Percentiles rank a stretch among this genome's conserved stretches.
Conservation (phyloP, 2,113 vertebrate genomes). For the Nycticryphes semicollaris region DNA sequence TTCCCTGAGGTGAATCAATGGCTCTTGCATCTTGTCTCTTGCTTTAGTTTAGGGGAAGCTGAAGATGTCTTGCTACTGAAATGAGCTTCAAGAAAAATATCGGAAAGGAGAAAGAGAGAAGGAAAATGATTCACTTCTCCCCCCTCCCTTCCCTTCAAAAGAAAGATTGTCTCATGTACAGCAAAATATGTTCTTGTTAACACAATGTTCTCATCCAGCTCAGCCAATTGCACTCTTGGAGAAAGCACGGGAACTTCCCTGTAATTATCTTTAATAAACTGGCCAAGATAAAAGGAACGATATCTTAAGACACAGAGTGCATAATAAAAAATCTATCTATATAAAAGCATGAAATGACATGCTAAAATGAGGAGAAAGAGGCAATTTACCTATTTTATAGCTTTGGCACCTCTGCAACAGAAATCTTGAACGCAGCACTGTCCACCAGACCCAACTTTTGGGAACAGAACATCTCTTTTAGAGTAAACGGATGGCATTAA, state of each 20-base stretch:
- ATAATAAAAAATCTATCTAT: slow-evolving; percentile 45
- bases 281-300: slow-evolving; percentile 37
- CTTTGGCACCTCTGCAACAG: slow-evolving; percentile 14
- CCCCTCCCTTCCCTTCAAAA: neutral
- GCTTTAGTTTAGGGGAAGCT: slow-evolving; percentile 33
- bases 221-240: slow-evolving; percentile 4
- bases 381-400: slow-evolving; percentile 26
- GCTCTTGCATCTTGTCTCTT: slow-evolving; percentile 65
- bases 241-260: neutral
- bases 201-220: neutral
- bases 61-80: slow-evolving; percentile 33
- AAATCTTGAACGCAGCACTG: neutral
- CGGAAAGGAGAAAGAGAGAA: neutral
- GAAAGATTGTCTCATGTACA: neutral
- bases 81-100: slow-evolving; percentile 31
- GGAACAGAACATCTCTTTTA: neutral
- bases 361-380: slow-evolving; percentile 40
- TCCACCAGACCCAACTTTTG: slow-evolving; percentile 6
- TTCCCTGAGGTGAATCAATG: slow-evolving; percentile 72
- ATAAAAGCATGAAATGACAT: slow-evolving; percentile 52
- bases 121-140: neutral
- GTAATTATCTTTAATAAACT: slow-evolving; percentile 62
- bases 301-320: slow-evolving; percentile 35
- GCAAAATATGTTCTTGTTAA: slow-evolving; percentile 31
- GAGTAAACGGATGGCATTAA: neutral